phyloP scores from a whole-genome alignment of 2,113 vertebrate species.

The Rhodinocichla rosea region DNA sequence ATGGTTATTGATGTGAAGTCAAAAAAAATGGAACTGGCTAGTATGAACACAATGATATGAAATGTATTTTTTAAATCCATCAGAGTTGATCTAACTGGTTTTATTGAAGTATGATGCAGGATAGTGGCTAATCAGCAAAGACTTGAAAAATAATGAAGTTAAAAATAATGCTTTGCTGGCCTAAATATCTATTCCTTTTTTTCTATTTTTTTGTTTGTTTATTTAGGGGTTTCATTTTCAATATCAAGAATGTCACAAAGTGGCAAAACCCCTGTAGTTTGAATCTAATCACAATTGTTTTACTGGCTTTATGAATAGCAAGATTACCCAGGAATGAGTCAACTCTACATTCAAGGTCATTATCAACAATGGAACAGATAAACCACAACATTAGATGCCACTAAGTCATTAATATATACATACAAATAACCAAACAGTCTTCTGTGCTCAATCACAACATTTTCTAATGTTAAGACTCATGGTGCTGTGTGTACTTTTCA shows the following conservation, averaged over 20 bases:
- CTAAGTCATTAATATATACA: background rate
- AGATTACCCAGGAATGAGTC: background rate
- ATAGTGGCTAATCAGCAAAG: background rate
- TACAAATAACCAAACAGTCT: background rate
- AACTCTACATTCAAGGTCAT: background rate
- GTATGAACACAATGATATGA: background rate
- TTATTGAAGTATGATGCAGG: background rate
- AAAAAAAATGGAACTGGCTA: background rate
- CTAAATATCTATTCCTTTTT: background rate
- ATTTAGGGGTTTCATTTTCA: background rate
- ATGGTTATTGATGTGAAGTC: background rate
- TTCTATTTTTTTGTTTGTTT: background rate
- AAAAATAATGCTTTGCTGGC: background rate
- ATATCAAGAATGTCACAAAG: background rate
- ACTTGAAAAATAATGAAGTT: background rate
- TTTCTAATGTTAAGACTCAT: background rate
- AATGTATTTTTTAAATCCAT: background rate
- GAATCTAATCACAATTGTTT: background rate
- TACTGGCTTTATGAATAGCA: background rate
- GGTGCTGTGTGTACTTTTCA: background rate
- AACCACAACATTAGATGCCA: background rate
- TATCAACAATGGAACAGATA: background rate
- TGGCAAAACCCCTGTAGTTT: background rate
- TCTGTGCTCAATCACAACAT: fast-evolving
- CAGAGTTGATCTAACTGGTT: background rate